Base-by-base conservation (phyloP, 2,113 vertebrate genomes). In the Sisor rabdophorus region DNA sequence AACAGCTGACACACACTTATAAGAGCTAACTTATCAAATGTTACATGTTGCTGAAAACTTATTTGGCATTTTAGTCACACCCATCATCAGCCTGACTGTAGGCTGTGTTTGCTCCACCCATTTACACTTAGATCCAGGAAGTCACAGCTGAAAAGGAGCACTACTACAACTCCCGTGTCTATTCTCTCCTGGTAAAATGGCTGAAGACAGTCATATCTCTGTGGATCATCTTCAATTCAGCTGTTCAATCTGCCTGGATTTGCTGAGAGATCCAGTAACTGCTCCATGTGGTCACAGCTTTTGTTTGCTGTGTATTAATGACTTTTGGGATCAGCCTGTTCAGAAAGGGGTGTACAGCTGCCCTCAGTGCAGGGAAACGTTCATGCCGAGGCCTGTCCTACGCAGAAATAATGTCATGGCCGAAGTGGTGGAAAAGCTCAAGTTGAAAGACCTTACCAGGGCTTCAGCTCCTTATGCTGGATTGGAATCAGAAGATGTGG, bases 361-460 rank as follows among this genome's bases (percentile, higher is more conserved):
- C 54, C 76, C 76, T 13, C 76, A 78, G 68, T 78, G 76, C 68
- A 60, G 76, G 30, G 76, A 78, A 4, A 26, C 76, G 2, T 78
- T 71, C 76, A 44, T 71, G 69, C 76, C 69, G 11, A 78, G 69
- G 64, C 76, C 76, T 64, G 68, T 77, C 13, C 69, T 78, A 1
- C 68, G 69, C 5, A 71, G 76, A 30, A 78, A 78, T 47, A 78
- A 71, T 12, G 76, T 63, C 28, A 78, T 78, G 68, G 67, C 76
- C 47, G 76, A 78, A 63, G 69, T 78, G 58, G 76, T 81, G 30
- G 75, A 80, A 24, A 71, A 76, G 36, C 79, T 80, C 50, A 71
- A 80, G 30, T 60, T 13, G 67, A 78, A 73, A 75, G 71, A 70
- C 13, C 36, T 75, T 17, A 53, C 11, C 60, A 16, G 26, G 2